phyloP scores from a whole-genome alignment of 2,888 invertebrate species.

The Drosophila suboccidentalis region DNA sequence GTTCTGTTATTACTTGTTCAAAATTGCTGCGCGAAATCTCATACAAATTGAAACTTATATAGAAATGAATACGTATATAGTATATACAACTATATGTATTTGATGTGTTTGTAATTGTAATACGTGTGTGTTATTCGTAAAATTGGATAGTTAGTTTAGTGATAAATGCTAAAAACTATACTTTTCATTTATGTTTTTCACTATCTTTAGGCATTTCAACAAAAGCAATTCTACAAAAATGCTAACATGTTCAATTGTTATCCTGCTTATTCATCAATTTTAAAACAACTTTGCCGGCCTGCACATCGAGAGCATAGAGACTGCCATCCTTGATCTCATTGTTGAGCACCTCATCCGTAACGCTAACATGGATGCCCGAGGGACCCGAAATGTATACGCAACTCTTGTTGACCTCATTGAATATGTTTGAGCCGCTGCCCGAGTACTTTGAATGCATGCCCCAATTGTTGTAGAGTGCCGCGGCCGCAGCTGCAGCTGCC shows the following conservation, averaged over 20 bases:
- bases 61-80: slow-evolving; percentile 34
- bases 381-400: slow-evolving; percentile 93
- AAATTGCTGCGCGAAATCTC: slow-evolving; percentile 72
- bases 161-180: slow-evolving; percentile 74
- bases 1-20: slow-evolving; percentile 53
- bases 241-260: slow-evolving; percentile 52
- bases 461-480: slow-evolving; percentile 72
- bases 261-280: slow-evolving; percentile 86
- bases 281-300: slow-evolving; percentile 86
- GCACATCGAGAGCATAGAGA: slow-evolving; percentile 89
- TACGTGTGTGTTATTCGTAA: slow-evolving; percentile 27
- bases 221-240: slow-evolving; percentile 34
- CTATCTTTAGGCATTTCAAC: slow-evolving; percentile 9
- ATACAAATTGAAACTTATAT: slow-evolving; percentile 68
- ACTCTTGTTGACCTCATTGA: slow-evolving; percentile 86
- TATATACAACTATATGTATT: slow-evolving; percentile 1
- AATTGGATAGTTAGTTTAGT: slow-evolving; percentile 19
- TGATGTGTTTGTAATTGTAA: slow-evolving; percentile 26
- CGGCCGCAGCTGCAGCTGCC: slow-evolving; percentile 47
- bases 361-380: slow-evolving; percentile 92
- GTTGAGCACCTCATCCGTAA: slow-evolving; percentile 94
- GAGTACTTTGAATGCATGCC: slow-evolving; percentile 85
- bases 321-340: slow-evolving; percentile 92
- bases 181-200: slow-evolving; percentile 32
- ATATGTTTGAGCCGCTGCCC: slow-evolving; percentile 85